Base-by-base conservation (phyloP, 2,113 vertebrate species). In the Actenoides hombroni region DNA sequence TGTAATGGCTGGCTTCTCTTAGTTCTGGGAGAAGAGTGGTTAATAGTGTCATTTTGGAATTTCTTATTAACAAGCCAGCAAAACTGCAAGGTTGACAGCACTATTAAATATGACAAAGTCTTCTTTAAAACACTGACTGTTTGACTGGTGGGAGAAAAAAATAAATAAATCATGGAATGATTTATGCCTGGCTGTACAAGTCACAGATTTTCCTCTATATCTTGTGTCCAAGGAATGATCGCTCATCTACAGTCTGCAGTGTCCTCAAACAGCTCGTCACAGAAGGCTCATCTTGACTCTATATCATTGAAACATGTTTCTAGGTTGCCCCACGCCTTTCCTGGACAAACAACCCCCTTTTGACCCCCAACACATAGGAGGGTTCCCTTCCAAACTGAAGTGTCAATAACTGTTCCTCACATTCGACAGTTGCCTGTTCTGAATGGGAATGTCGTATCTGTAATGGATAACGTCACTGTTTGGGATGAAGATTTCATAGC, bases 61-160 rank as follows among this genome's bases (percentile, higher is more conserved):
- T 93, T 94, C 79, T 95, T 93, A 95, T 96, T 97, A 97, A 91
- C 70, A 88, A 86, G 39, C 44, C 85, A 83, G 90, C 57, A 85
- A 91, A 95, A 92, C 82, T 67, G 86, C 91, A 93, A 94, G 90
- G 91, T 77, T 98, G 95, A 96, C 96, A 97, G 92, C 61, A 70
- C 95, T 97, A 97, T 97, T 97, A 97, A 97, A 97, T 96, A 97
- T 96, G 96, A 95, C 96, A 96, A 95, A 97, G 94, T 94, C 95
- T 95, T 96, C 85, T 94, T 97, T 94, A 95, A 95, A 95, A 92
- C 87, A 97, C 77, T 94, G 95, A 82, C 81, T 95, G 73, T 94
- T 94, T 96, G 95, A 96, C 86, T 91, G 78, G 83, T 91, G 60
- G 31, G 56, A 87, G 21, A 44, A 35, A 67, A 92, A 86, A 82